Base-by-base conservation (phyloP, 92 coral and sea anemone species). In the Actinostola sp. region DNA sequence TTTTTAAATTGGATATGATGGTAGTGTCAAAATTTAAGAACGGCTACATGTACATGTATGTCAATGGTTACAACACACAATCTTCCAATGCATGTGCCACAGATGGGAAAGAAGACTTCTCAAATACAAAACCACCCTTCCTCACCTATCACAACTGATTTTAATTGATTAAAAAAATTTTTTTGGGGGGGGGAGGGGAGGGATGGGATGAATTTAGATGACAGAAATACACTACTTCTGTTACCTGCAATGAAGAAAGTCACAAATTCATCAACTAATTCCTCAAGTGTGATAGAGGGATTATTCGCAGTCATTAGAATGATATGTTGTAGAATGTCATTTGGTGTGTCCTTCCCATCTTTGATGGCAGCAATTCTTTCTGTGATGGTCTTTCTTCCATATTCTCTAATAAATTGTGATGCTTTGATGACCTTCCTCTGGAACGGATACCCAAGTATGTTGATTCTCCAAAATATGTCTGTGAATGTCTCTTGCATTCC, bases 241-340 rank as follows among this genome's bases (percentile, higher is more conserved):
- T 16, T 74, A 84, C 89, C 89, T 75, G 94, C 94, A 16, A 89
- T 9, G 46, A 89, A 89, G 42, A 89, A 63, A 10, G 90, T 71
- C 26, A 81, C 20, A 59, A 89, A 89, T 26, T 89, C 76, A 62
- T 89, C 94, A 23, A 84, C 73, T 71, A 84, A 52, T 25, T 89
- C 90, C 8, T 84, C 90, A 65, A 89, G 70, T 8, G 81, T 49
- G 16, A 84, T 30, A 19, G 60, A 58, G 15, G 81, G 49, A 29
- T 81, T 64, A 0, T 72, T 43, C 10, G 56, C 45, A 29, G 61
- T 66, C 75, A 73, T 59, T 19, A 69, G 73, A 4, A 89, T 55
- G 19, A 89, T 75, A 44, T 80, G 70, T 16, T 61, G 79, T 42
- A 89, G 51, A 3, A 89, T 66, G 31, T 89, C 94, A 41, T 71